Conservation (phyloP, 2,113 vertebrate species). For the Coryphaenoides rupestris region DNA sequence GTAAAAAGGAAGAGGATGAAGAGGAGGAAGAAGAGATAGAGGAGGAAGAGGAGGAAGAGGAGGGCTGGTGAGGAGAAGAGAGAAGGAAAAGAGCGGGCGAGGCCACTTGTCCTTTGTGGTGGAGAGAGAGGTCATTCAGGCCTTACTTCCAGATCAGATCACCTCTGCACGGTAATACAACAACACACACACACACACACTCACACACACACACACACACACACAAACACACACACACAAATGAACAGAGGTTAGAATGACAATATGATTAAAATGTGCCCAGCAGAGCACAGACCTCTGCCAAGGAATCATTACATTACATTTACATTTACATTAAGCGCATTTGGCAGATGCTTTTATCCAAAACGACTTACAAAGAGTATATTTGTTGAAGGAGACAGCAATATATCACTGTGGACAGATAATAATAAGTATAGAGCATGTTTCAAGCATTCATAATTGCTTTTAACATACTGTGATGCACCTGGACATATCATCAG, state of each 20-base stretch:
- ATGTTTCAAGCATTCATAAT: too few species aligned
- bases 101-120: conserved; percentile 35
- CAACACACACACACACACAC: conserved; percentile 2
- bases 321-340: too few species aligned
- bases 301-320: too few species aligned
- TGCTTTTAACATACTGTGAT: too few species aligned
- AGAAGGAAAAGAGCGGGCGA: neutral
- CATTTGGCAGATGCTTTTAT: too few species aligned
- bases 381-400: too few species aligned
- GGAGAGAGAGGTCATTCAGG: conserved; percentile 59
- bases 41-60: neutral
- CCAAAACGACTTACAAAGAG: too few species aligned
- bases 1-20: too few species aligned
- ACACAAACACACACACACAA: neutral
- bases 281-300: neutral
- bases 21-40: neutral
- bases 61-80: neutral
- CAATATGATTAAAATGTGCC: neutral
- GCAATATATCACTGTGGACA: too few species aligned
- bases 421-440: too few species aligned
- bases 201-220: conserved; percentile 17
- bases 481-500: too few species aligned
- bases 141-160: conserved; percentile 34
- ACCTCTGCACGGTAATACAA: conserved; percentile 13
- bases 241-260: too few species aligned